Conservation (phyloP, 2,113 vertebrate genomes). For the Sapayoa aenigma region DNA sequence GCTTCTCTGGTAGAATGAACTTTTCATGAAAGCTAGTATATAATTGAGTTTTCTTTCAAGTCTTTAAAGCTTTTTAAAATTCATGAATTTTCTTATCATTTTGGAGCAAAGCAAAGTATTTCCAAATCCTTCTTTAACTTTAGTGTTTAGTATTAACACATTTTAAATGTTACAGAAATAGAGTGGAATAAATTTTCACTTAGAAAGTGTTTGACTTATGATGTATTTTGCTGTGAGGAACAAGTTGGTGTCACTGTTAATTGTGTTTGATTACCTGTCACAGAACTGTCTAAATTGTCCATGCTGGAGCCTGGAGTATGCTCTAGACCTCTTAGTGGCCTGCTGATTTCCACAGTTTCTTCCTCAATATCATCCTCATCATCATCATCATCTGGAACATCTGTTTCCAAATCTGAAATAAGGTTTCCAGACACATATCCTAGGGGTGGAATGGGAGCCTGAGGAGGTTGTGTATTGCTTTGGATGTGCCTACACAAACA, state of each 20-base stretch:
- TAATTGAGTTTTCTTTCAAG: slow-evolving; percentile 78
- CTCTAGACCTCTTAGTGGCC: slow-evolving; percentile 86
- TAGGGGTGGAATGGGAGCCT: slow-evolving; percentile 91
- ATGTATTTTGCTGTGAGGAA: slow-evolving; percentile 42
- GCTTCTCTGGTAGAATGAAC: slow-evolving; percentile 64
- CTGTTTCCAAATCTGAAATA: slow-evolving; percentile 96
- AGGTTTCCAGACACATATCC: slow-evolving; percentile 95
- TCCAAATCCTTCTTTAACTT: slow-evolving; percentile 78
- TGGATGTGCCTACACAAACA: slow-evolving; percentile 89
- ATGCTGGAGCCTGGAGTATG: slow-evolving; percentile 96
- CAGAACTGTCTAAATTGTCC: slow-evolving; percentile 98
- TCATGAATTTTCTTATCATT: slow-evolving; percentile 92
- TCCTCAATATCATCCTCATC: slow-evolving; percentile 91
- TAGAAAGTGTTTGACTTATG: slow-evolving; percentile 26
- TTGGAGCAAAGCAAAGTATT: slow-evolving; percentile 78
- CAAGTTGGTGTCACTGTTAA: slow-evolving; percentile 23
- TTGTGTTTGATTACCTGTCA: slow-evolving; percentile 83
- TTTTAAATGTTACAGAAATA: slow-evolving; percentile 70
- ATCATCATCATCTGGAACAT: slow-evolving; percentile 90
- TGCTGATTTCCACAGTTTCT: slow-evolving; percentile 88
- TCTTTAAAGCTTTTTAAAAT: slow-evolving; percentile 85
- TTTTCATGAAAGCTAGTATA: slow-evolving; percentile 70
- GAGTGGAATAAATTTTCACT: slow-evolving; percentile 66
- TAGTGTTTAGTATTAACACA: slow-evolving; percentile 75
- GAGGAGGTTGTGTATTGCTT: slow-evolving; percentile 89